Conservation (phyloP, 2,113 vertebrate species). For the Prunella himalayana region DNA sequence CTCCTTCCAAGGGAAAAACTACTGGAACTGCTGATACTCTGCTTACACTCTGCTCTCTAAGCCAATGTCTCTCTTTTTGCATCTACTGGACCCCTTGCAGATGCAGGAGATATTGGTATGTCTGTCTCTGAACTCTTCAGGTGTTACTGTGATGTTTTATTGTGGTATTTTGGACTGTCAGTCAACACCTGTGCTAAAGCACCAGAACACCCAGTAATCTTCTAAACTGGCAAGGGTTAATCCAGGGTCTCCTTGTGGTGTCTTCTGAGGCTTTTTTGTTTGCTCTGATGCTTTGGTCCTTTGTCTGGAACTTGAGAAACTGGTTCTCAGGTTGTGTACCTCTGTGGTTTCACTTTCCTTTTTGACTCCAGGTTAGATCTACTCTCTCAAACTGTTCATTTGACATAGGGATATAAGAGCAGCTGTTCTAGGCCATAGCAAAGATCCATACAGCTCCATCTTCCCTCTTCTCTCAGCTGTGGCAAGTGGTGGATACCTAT, state of each 20-base stretch:
- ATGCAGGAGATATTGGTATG: not conserved
- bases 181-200: not conserved
- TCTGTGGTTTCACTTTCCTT: slow-evolving; percentile 34
- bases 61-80: not conserved
- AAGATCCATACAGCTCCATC: not conserved
- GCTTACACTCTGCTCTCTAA: not conserved
- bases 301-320: not conserved
- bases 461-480: not conserved
- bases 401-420: not conserved
- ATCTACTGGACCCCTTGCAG: not conserved
- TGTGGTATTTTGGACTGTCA: not conserved
- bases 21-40: not conserved
- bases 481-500: not conserved
- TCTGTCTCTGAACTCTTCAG: not conserved
- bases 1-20: not conserved
- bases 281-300: not conserved
- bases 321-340: not conserved
- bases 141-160: not conserved
- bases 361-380: not conserved
- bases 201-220: not conserved
- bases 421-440: not conserved
- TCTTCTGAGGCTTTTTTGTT: not conserved
- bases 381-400: not conserved
- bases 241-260: not conserved
- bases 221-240: not conserved